Base-by-base conservation (phyloP, 2,113 vertebrate species). In the Callocephalon fimbriatum region DNA sequence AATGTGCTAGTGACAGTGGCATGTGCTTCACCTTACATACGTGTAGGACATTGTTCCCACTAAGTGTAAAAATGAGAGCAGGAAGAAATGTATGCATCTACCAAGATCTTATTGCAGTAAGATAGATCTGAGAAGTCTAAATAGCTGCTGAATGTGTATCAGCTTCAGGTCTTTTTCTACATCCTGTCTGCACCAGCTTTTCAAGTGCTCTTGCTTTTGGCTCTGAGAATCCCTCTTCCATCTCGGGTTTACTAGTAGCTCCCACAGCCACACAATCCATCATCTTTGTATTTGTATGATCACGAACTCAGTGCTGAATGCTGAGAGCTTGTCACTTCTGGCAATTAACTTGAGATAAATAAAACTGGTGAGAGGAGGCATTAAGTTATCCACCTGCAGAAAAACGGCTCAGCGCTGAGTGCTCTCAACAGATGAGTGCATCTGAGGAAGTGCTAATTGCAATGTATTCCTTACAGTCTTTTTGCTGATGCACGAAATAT, bases 381-480 rank as follows among this genome's bases (percentile, higher is more conserved):
- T 90, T 93, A 95, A 94, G 88, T 78, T 79, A 65, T 53, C 38
- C 95, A 93, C 95, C 93, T 97, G 88, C 95, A 86, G 93, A 88
- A 92, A 54, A 27, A 59, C 70, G 63, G 27, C 59, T 95, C 42
- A 53, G 22, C 0, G 3, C 42, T 88, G 82, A 95, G 94, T 86
- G 71, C 92, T 96, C 88, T 96, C 63, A 72, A 86, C 26, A 92
- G 48, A 80, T 73, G 23, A 97, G 54, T 92, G 81, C 53, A 35
- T 86, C 59, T 90, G 78, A 88, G n/a, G 50, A 93, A 91, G n/a
- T 38, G 59, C 71, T 96, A 94, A 96, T 92, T 95, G 75, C 54
- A 71, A 35, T 76, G 26, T 32, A 62, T 73, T 86, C 67, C 29
- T 70, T 73, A 76, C 45, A 51, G 32, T 7, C 31, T 93, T 90